Conservation (phyloP, 2,797 vertebrate species). For the Clamator glandarius region DNA sequence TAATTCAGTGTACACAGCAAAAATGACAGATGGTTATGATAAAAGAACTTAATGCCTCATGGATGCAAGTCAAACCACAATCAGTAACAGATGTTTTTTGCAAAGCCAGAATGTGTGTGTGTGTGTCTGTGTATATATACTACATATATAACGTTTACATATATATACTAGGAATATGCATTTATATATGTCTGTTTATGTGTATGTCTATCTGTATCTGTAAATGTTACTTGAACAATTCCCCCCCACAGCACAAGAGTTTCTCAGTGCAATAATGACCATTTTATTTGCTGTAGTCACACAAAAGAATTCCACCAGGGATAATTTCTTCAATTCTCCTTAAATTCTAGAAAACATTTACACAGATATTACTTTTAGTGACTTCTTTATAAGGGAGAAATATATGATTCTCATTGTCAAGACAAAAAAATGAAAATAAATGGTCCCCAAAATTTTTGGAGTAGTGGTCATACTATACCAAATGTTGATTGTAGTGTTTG, state of each 20-base stretch:
- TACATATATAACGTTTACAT: background rate
- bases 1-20: conserved; percentile 58
- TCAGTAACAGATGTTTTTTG: conserved; percentile 61
- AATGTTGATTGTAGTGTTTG: background rate
- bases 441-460: background rate
- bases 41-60: conserved; percentile 48
- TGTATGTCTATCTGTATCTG: background rate
- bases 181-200: background rate
- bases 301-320: background rate
- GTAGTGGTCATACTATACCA: background rate
- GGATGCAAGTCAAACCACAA: conserved; percentile 59
- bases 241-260: background rate
- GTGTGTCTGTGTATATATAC: background rate
- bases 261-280: background rate
- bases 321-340: background rate
- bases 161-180: background rate
- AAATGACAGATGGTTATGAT: conserved; percentile 73
- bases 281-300: background rate
- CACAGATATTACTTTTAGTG: background rate
- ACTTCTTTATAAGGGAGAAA: background rate
- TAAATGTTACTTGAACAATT: background rate
- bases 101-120: conserved; percentile 12
- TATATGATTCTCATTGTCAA: background rate
- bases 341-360: background rate
- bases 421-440: background rate